Base-by-base conservation (phyloP, 2,113 vertebrate species). In the Pagrus major region DNA sequence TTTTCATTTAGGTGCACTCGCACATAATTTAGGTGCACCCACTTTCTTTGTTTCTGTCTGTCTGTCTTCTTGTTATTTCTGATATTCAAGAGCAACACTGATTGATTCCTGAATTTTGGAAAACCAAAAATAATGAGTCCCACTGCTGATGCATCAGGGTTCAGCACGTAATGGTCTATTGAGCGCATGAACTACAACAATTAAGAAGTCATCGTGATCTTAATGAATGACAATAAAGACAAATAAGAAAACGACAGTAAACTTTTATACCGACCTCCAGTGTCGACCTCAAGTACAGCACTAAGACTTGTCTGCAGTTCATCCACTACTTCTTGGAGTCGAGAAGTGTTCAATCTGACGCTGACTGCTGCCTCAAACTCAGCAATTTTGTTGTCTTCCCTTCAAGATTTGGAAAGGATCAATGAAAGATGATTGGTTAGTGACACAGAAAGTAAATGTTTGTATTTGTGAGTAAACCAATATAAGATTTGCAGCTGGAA, bases 251-350 rank as follows among this genome's bases (percentile, higher is more conserved):
- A n/a, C n/a, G n/a, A 63, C 20, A 31, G 7, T 3, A 23, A 9
- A 15, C 11, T 15, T 41, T 27, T 49, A 41, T 72, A 86, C 88
- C 81, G 35, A 95, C 94, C 92, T 47, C 0, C 0, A 46, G 88
- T 85, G 41, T 87, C 67, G 3, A 89, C 56, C 33, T 0, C 0
- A 63, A 93, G 21, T 0, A 0, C 2, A 2, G 44, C 12, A 0
- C 0, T 0, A 7, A 88, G 2, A 0, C 0, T 0, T 0, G 0
- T 1, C 52, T 78, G 6, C 39, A 95, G 27, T 0, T 0, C 0
- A 0, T 0, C 0, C 2, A 94, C 1, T 3, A 91, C 21, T 0
- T 0, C 0, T 37, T 86, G 72, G 83, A 95, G 76, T 61, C 3
- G 59, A 1, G 3, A 2, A 2, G 74, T 86, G 0, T 2, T 0